Evolutionary conservation across 2,113 vertebrate genomes (phyloP).

Genomic region (Hoplias malabaricus): DNA sequence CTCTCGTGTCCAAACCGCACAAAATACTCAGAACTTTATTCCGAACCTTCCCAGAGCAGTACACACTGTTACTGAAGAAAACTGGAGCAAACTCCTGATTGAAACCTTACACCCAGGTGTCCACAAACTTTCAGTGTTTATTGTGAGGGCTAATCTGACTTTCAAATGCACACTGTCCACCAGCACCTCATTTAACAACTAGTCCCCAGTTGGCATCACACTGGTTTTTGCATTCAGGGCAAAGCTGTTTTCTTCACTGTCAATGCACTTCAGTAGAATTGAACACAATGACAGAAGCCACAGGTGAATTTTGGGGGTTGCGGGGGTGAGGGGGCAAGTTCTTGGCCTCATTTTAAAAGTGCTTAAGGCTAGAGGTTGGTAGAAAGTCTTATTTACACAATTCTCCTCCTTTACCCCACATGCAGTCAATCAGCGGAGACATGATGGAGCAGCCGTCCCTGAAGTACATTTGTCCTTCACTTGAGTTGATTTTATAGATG

Average conservation of each 20-base stretch:
- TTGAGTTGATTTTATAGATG: no score
- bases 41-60: no score
- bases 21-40: no score
- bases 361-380: neutral
- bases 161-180: neutral
- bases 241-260: neutral
- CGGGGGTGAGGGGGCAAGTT: no score
- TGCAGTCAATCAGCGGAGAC: neutral
- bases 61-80: no score
- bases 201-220: neutral
- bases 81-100: no score
- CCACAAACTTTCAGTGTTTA: neutral
- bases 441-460: no score
- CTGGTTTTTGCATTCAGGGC: neutral
- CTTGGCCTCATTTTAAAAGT: neutral
- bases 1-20: no score
- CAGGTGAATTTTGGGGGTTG: neutral
- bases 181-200: neutral
- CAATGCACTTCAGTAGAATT: neutral
- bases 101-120: no score
- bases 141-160: neutral
- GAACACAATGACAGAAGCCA: neutral
- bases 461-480: no score
- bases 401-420: neutral
- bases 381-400: neutral